A percentile compares a stretch with the other conserved stretches of the same genome.
Evolutionary conservation across 2,113 vertebrate genomes (phyloP).

Genomic region (Equus quagga): DNA sequence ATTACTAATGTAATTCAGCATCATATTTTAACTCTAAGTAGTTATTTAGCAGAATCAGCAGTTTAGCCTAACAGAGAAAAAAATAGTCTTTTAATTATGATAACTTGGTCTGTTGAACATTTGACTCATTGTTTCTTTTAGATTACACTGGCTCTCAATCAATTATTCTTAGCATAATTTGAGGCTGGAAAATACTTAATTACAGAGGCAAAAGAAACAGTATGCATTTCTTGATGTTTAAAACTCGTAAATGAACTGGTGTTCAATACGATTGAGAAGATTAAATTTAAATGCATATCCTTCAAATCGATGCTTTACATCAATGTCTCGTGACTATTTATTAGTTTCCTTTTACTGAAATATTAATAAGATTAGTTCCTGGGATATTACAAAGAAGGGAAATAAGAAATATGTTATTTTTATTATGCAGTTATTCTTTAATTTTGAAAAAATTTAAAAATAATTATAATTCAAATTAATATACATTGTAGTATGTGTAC

Average conservation of each 20-base stretch:
- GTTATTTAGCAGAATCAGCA: conserved; percentile 51
- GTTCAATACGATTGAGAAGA: conserved; percentile 17
- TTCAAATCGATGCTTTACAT: conserved; percentile 15
- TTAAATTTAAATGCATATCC: conserved; percentile 1
- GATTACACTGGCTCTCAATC: conserved; percentile 34
- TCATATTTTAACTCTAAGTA: conserved; percentile 40
- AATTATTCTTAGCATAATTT: conserved; percentile 61
- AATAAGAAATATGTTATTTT: background rate
- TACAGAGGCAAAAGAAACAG: conserved; percentile 48
- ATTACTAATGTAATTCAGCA: background rate
- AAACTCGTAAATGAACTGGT: conserved; percentile 45
- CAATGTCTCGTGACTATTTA: background rate
- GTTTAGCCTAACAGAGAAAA: conserved; percentile 2
- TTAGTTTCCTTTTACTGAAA: conserved; percentile 37
- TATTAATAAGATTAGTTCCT: background rate
- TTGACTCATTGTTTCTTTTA: conserved; percentile 65
- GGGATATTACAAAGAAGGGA: background rate
- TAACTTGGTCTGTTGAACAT: conserved; percentile 56
- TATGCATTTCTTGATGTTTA: conserved; percentile 48
- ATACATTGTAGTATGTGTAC: background rate
- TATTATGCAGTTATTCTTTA: background rate
- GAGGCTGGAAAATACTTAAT: conserved; percentile 53
- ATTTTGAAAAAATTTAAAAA: background rate
- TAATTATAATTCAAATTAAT: background rate
- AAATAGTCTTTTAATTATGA: conserved; percentile 62